Conservation (phyloP, 2,888 invertebrate genomes). For the Euplagia quadripunctaria region DNA sequence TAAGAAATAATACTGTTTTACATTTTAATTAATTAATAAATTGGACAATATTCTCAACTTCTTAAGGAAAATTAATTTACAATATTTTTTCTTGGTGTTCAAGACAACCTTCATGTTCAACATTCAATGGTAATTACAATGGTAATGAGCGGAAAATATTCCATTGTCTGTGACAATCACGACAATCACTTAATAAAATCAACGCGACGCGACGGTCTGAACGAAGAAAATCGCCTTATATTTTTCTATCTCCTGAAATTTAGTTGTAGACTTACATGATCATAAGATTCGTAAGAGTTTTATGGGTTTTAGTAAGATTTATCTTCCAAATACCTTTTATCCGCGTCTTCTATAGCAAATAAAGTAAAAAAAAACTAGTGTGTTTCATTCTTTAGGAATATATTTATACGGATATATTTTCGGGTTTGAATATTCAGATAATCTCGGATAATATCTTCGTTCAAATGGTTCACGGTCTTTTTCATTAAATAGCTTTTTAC, state of each 20-base stretch:
- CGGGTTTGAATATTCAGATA: no score
- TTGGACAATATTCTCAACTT: background rate
- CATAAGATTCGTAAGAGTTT: background rate
- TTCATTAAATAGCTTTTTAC: no score
- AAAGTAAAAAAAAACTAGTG: no score
- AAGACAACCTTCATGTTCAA: conserved; percentile 4
- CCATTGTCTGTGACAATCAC: background rate
- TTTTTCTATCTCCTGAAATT: background rate
- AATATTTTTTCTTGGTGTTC: background rate
- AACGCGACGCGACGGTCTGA: background rate
- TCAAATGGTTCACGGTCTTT: no score
- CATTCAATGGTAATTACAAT: conserved; percentile 13
- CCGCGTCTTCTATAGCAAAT: no score
- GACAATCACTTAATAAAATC: background rate
- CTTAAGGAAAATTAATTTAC: background rate
- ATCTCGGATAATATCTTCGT: no score
- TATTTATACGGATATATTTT: no score
- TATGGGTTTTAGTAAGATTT: background rate
- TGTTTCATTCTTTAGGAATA: no score
- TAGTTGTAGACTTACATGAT: background rate
- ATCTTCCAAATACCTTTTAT: no score
- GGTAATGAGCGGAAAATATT: background rate
- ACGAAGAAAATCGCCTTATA: background rate
- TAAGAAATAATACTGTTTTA: conserved; percentile 24
- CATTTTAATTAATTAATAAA: conserved; percentile 22